Evolutionary conservation across 2,888 invertebrate species (phyloP), one percentile per base, ranked within the genome.

Genomic region (Sympetrum striolatum): DNA sequence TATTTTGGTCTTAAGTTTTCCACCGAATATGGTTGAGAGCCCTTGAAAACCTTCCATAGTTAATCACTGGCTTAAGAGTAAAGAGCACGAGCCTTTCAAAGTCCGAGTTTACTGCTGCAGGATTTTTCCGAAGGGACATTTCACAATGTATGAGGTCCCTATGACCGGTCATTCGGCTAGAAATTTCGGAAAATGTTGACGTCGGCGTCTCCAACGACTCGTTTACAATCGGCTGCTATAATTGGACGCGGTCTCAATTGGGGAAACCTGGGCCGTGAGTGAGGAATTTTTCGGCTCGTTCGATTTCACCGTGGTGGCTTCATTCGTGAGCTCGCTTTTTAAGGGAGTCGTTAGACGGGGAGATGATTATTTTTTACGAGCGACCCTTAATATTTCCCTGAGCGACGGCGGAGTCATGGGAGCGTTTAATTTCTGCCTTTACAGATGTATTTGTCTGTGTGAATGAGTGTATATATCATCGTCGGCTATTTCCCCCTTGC

Each of bases 1-100:
- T 80, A 80, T 80, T 80, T 80, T 80, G 80, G 80, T 80, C 37
- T 80, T 80, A 22, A 35, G 39, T 80, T 80, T 80, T 80, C 80
- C 39, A 37, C 37, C 80, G 80, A 80, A 80, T 80, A 39, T 39
- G 80, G 80, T n/a, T 22, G 37, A 80, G 10, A 80, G 37, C 80
- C 37, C 39, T 37, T 39, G 39, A 37, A 53, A 37, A 37, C 80
- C 22, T 15, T 22, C 80, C 80, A 80, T 80, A 80, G 80, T 80
- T 80, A 80, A 80, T 80, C 80, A 39, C 80, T 39, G 80, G 15
- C 15, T 37, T 39, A 39, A 39, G 37, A 37, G 80, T 22, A 80
- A 80, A 80, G 39, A 37, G 80, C 80, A 80, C 80, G 37, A 37
- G 80, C 15, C 37, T 37, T 35, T 14, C 25, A 31, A 35, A 80